phyloP scores from a whole-genome alignment of 1,140 invertebrate genomes.

The Sycophaga agraensis region DNA sequence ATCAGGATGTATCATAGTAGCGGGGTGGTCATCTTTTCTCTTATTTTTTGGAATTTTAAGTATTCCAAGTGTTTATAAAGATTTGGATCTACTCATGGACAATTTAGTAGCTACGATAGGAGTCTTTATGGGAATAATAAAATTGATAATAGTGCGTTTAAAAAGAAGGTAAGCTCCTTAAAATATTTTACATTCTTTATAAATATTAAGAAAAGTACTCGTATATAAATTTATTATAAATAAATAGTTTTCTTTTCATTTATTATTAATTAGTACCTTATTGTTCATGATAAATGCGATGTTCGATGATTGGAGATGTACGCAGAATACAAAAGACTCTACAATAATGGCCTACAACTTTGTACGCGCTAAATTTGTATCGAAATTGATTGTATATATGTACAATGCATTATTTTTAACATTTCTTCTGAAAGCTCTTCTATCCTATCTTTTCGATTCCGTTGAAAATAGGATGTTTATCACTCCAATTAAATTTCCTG shows the following conservation, averaged over 20 bases:
- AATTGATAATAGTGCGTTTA: not conserved
- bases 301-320: not conserved
- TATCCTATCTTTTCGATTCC: slow-evolving; percentile 10
- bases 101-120: slow-evolving; percentile 15
- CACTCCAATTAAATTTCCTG: slow-evolving; percentile 8
- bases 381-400: slow-evolving; percentile 7
- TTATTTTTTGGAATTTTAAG: slow-evolving; percentile 17
- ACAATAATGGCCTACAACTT: not conserved
- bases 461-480: slow-evolving; percentile 17
- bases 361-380: slow-evolving; percentile 1
- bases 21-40: not conserved
- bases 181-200: too few species aligned
- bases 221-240: too few species aligned
- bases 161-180: slow-evolving; percentile 8
- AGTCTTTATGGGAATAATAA: not conserved
- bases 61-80: not conserved
- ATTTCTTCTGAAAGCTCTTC: not conserved
- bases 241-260: too few species aligned
- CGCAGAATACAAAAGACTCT: not conserved
- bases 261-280: too few species aligned
- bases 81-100: slow-evolving; percentile 20
- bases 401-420: slow-evolving; percentile 20
- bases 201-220: too few species aligned
- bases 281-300: too few species aligned
- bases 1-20: slow-evolving; percentile 4